Base-by-base conservation (phyloP, 2,113 vertebrate species). In the Xiphophorus maculatus region DNA sequence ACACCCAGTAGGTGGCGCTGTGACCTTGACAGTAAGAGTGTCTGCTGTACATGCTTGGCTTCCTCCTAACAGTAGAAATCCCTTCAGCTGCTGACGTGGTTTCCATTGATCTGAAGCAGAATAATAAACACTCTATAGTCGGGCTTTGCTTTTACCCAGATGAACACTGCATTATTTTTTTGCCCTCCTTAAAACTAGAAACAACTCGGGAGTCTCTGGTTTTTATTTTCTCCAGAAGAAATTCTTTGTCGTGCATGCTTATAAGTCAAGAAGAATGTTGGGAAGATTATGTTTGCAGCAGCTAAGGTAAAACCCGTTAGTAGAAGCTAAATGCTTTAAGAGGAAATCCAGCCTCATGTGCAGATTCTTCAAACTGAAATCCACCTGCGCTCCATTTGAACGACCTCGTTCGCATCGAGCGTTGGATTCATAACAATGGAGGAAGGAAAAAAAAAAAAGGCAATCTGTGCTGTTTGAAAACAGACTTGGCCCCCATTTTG, bases 1-100 rank as follows among this genome's bases (percentile, higher is more conserved):
- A 17, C 42, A 32, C 73, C 87, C 93, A 92, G 82, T 69, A 94
- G 94, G 82, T 91, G 94, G 93, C 67, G 88, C 86, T 79, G 42
- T 87, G 69, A 69, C 78, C 75, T 32, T 66, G 73, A 74, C 35
- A 79, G 64, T 69, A 77, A 74, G 28, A 76, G 62, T 78, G 40
- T 5, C 8, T 1, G 15, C 67, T 37, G 28, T 60, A n/a, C 65
- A 69, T 72, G 22, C 4, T 8, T 76, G 86, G 80, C 64, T 81
- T 77, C 73, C 73, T 84, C 80, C 77, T 65, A 77, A 78, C 67
- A 69, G 74, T 85, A 91, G 88, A 91, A 91, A 89, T 83, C 83
- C 91, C 87, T 89, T 69, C 76, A 76, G 83, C 86, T 84, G 84
- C 81, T 89, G 90, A 91, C 80, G 84, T 90, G 82, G 74, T 83